phyloP scores from a whole-genome alignment of 2,113 vertebrate genomes.

The Crypturellus undulatus region DNA sequence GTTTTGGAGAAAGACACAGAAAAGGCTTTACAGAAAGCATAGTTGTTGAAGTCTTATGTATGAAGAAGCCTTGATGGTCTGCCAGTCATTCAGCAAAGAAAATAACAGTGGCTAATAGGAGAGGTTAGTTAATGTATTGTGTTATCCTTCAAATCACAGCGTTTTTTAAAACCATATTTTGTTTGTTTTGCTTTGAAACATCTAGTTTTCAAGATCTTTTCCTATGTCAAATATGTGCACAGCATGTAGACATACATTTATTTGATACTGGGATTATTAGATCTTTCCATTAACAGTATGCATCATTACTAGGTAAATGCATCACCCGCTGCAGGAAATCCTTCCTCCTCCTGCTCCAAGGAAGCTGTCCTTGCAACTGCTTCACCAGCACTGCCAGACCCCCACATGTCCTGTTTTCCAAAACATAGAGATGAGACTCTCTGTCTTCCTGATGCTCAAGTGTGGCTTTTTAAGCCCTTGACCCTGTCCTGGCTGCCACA shows the following conservation, averaged over 20 bases:
- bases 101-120: neutral
- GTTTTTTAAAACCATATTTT: neutral
- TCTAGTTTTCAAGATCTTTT: neutral
- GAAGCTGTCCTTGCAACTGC: neutral
- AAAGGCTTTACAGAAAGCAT: neutral
- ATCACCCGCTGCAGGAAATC: neutral
- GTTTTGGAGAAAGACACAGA: neutral
- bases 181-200: neutral
- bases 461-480: neutral
- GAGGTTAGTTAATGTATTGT: neutral
- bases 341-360: neutral
- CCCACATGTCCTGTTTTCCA: neutral
- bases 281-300: neutral
- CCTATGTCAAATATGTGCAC: neutral
- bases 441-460: neutral
- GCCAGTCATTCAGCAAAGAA: neutral
- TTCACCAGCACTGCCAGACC: neutral
- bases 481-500: neutral
- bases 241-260: neutral
- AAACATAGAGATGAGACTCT: neutral
- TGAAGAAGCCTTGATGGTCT: neutral
- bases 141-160: neutral
- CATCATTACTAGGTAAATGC: neutral
- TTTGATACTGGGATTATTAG: neutral
- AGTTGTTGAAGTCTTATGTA: neutral